Conservation (phyloP, 2,797 vertebrate species). For the Catostomus latipinnis region DNA sequence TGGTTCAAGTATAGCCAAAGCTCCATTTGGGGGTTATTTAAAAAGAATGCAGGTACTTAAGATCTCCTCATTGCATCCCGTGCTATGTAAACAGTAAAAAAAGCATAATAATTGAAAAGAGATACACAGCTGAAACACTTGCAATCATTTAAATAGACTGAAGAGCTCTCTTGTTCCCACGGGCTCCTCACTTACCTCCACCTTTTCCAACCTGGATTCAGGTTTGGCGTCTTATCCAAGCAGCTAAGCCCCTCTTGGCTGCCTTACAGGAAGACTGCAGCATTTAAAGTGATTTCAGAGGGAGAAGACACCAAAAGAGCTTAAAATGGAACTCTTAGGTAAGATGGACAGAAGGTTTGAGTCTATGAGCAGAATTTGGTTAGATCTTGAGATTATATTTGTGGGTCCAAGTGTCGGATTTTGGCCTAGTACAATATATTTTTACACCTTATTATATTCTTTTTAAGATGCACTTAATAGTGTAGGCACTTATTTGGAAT, state of each 20-base stretch:
- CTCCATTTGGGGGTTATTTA: slow-evolving; percentile 77
- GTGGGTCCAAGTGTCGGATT: slow-evolving; percentile 65
- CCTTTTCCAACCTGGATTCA: slow-evolving; percentile 73
- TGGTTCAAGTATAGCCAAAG: slow-evolving; percentile 72
- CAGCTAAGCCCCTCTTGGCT: slow-evolving; percentile 78
- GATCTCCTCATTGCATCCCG: slow-evolving; percentile 68
- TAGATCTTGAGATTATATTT: slow-evolving; percentile 65
- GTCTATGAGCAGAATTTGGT: slow-evolving; percentile 49
- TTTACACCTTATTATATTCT: background rate
- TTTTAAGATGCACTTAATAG: background rate
- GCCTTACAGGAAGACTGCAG: slow-evolving; percentile 80
- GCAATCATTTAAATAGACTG: slow-evolving; percentile 50
- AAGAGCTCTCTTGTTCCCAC: slow-evolving; percentile 47
- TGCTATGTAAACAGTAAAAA: slow-evolving; percentile 56
- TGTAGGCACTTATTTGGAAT: no score
- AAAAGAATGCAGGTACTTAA: slow-evolving; percentile 75
- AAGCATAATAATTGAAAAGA: slow-evolving; percentile 62
- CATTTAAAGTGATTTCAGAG: slow-evolving; percentile 79
- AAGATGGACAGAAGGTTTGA: slow-evolving; percentile 64
- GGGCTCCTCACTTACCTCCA: slow-evolving; percentile 32
- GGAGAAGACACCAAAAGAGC: slow-evolving; percentile 77
- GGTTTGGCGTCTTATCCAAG: slow-evolving; percentile 76
- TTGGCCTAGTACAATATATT: slow-evolving; percentile 57
- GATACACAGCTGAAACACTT: slow-evolving; percentile 62
- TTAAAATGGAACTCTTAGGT: slow-evolving; percentile 74